Percentiles rank a stretch among this genome's conserved stretches.
These are phyloP conservation scores for Abrostola tripartita DNA, from an alignment of 2,888 invertebrate genomes.

Conservation along the genomic window DNA sequence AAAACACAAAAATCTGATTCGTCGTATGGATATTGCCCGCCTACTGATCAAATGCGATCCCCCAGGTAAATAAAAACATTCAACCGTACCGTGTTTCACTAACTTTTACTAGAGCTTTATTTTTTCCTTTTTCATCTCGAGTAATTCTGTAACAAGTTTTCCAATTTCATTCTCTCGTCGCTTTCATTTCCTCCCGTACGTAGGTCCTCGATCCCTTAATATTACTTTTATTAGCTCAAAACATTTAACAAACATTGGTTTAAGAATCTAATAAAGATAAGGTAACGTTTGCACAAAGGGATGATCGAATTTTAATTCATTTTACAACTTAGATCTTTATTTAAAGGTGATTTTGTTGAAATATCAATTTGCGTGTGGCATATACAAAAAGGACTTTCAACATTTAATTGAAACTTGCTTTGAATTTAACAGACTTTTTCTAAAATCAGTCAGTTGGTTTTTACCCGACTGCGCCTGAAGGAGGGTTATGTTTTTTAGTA, in stretches of 20 bases:
- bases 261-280: constrained; percentile 80
- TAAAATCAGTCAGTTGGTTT: too few relatives aligned
- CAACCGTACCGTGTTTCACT: constrained; percentile 64
- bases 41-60: constrained; percentile 57
- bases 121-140: constrained; percentile 81
- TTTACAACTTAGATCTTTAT: constrained; percentile 24
- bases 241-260: constrained; percentile 87
- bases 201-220: constrained; percentile 78
- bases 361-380: background rate
- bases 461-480: too few relatives aligned
- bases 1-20: constrained; percentile 9
- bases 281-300: constrained; percentile 73
- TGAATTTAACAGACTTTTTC: too few relatives aligned
- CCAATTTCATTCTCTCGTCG: constrained; percentile 87
- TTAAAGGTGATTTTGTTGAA: constrained; percentile 29
- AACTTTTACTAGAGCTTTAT: constrained; percentile 81
- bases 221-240: constrained; percentile 87
- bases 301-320: constrained; percentile 54
- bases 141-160: constrained; percentile 87
- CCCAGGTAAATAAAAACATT: constrained; percentile 63
- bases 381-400: background rate
- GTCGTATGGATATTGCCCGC: constrained; percentile 27
- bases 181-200: constrained; percentile 85
- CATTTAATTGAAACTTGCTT: too few relatives aligned
- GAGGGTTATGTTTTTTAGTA: too few relatives aligned